A percentile compares a stretch with the other conserved stretches of the same genome.
phyloP scores from a whole-genome alignment of 2,113 vertebrate species.

The Xenus cinereus region DNA sequence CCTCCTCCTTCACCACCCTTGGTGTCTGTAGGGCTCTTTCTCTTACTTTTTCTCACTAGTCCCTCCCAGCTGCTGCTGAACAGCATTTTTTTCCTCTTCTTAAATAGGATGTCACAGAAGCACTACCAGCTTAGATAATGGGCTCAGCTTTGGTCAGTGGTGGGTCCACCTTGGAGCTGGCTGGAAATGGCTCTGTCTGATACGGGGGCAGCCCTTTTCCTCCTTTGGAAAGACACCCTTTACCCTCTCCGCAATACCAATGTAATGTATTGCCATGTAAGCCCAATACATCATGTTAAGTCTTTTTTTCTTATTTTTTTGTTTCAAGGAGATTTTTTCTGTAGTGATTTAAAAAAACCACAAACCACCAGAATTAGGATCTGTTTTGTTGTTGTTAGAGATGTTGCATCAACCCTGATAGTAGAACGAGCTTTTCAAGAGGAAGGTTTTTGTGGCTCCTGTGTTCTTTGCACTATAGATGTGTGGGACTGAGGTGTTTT shows the following conservation, averaged over 20 bases:
- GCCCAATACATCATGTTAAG: no score
- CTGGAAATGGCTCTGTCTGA: background rate
- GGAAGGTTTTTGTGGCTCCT: background rate
- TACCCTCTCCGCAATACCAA: background rate
- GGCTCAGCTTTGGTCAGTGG: background rate
- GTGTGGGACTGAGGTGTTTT: background rate
- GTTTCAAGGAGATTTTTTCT: background rate
- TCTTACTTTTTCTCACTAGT: background rate
- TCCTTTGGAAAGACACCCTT: background rate
- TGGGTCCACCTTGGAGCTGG: fast-evolving
- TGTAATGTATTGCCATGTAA: background rate
- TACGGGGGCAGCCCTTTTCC: background rate
- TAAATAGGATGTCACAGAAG: background rate
- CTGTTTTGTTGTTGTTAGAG: background rate
- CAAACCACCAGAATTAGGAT: background rate
- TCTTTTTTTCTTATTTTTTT: no score
- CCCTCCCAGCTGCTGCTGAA: background rate
- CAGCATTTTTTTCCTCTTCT: background rate
- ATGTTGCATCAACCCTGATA: background rate
- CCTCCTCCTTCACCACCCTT: background rate
- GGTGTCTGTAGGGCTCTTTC: background rate
- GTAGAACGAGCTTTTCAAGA: background rate
- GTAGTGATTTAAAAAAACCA: background rate
- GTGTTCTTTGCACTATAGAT: background rate
- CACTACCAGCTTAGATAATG: background rate